phyloP scores from a whole-genome alignment of 2,888 invertebrate species.

The Ecdyonurus torrentis region DNA sequence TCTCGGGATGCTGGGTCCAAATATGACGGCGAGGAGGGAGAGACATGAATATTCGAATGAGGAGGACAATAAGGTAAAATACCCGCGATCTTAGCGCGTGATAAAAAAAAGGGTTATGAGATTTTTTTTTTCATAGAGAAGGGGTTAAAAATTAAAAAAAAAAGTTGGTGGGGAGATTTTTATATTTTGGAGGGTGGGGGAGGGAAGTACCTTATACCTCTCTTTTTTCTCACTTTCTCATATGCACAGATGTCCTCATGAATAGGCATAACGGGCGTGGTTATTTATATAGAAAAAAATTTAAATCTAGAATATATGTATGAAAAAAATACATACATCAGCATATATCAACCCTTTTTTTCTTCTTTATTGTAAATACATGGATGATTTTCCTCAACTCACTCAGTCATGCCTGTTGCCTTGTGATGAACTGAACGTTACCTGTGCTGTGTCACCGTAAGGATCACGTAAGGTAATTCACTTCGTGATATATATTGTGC shows the following conservation, averaged over 20 bases:
- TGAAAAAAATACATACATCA: too few species aligned
- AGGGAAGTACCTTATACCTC: neutral
- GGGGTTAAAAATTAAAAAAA: neutral
- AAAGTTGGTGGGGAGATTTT: neutral
- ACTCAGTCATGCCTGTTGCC: too few species aligned
- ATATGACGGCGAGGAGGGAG: neutral
- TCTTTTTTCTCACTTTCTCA: neutral
- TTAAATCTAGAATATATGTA: too few species aligned
- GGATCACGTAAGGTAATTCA: too few species aligned
- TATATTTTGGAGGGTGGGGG: neutral
- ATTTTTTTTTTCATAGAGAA: neutral
- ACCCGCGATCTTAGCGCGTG: neutral
- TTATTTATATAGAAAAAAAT: too few species aligned
- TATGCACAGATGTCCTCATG: conserved; percentile 1
- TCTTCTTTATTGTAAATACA: too few species aligned
- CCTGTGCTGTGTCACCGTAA: too few species aligned
- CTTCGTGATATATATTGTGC: too few species aligned
- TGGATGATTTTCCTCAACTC: too few species aligned
- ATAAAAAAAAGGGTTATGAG: conserved; percentile 3
- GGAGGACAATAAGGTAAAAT: neutral
- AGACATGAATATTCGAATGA: neutral
- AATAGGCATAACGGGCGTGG: conserved; percentile 3
- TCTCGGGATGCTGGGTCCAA: neutral
- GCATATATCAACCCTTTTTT: neutral
- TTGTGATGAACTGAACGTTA: too few species aligned